A percentile compares a stretch with the other conserved stretches of the same genome.
Evolutionary conservation across 2,113 vertebrate species (phyloP).

Genomic region (Heterotis niloticus): DNA sequence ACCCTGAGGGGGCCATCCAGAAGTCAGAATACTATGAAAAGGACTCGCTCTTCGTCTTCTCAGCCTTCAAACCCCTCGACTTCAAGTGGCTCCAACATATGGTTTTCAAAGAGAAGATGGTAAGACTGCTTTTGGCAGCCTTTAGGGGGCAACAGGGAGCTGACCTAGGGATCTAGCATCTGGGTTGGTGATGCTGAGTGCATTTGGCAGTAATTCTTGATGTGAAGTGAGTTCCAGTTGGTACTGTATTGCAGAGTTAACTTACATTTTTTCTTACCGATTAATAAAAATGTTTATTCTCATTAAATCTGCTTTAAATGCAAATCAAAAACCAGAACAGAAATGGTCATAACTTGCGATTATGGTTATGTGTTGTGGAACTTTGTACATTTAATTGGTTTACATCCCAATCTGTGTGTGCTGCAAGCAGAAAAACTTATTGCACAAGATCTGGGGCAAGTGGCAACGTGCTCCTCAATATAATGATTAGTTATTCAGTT

Average conservation of each 20-base stretch:
- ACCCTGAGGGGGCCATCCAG: constrained; percentile 95
- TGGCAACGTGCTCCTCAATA: constrained; percentile 21
- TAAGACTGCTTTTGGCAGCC: constrained; percentile 55
- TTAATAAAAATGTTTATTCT: neutral
- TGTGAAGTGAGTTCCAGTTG: too few relatives aligned
- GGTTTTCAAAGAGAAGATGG: constrained; percentile 92
- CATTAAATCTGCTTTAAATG: neutral
- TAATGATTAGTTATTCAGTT: constrained; percentile 27
- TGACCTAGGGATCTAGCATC: neutral
- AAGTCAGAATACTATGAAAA: constrained; percentile 85
- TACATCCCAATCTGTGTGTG: constrained; percentile 7
- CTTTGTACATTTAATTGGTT: neutral
- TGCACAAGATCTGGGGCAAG: constrained; percentile 14
- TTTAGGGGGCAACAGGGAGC: constrained; percentile 39
- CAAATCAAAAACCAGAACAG: neutral
- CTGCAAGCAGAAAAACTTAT: neutral
- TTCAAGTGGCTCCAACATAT: constrained; percentile 96
- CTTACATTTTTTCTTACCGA: neutral
- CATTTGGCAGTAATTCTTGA: neutral
- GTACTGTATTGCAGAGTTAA: too few relatives aligned
- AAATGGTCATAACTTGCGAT: too few relatives aligned
- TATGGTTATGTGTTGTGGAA: neutral
- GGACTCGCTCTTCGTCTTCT: constrained; percentile 89
- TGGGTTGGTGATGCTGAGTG: neutral
- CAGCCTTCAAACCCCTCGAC: constrained; percentile 93